These are phyloP conservation scores for Anoplophora glabripennis DNA, from an alignment of 1,140 invertebrate species.

Conservation along the genomic window DNA sequence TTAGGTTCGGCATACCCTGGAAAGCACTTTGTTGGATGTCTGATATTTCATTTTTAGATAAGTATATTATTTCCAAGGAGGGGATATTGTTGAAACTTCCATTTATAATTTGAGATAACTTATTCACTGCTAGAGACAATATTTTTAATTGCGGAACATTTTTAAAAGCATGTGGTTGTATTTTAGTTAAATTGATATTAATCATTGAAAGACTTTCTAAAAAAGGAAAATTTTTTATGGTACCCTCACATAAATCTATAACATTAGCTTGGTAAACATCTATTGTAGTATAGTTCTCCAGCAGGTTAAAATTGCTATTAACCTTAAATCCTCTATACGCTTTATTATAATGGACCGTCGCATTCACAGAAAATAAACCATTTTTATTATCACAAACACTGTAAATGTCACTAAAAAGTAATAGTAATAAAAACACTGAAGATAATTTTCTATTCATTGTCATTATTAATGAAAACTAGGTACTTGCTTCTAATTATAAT, in stretches of 20 bases:
- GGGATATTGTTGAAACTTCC: conserved; percentile 26
- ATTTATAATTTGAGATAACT: conserved; percentile 18
- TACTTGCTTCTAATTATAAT: background rate
- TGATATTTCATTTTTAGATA: conserved; percentile 29
- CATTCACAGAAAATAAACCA: conserved; percentile 21
- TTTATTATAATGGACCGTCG: conserved; percentile 9
- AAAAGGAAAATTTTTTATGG: conserved; percentile 29
- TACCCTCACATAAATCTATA: conserved; percentile 29
- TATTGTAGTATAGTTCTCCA: conserved; percentile 24
- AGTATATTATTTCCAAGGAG: conserved; percentile 23
- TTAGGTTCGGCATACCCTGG: conserved; percentile 18
- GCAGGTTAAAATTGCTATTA: conserved; percentile 18
- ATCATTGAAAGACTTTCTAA: conserved; percentile 25
- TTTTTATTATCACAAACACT: conserved; percentile 21
- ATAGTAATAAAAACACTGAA: background rate
- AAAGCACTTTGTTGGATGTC: conserved; percentile 27
- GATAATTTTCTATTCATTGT: background rate
- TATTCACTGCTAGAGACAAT: conserved; percentile 33
- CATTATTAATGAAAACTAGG: background rate
- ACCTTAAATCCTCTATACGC: conserved; percentile 3
- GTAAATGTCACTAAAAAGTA: background rate
- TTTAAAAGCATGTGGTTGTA: conserved; percentile 26
- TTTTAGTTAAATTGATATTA: conserved; percentile 27
- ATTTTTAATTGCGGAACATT: conserved; percentile 24
- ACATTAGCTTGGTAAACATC: conserved; percentile 29